These are phyloP conservation scores for Conopomorpha cramerella DNA, from an alignment of 1,140 invertebrate species.

Conservation along the genomic window DNA sequence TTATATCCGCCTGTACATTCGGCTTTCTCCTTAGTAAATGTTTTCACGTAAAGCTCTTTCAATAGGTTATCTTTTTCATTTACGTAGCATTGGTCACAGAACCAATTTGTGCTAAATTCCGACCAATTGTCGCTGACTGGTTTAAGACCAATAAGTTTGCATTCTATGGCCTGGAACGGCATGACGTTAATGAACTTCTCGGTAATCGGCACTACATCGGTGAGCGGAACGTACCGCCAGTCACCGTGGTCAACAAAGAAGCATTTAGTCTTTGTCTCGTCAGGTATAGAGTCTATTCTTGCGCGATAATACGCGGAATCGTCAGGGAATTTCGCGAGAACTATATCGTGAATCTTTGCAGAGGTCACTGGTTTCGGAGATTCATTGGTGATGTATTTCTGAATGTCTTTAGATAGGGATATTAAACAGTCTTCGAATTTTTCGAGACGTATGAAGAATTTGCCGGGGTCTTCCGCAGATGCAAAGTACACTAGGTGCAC, in stretches of 20 bases:
- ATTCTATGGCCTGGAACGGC: conserved; percentile 56
- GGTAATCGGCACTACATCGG: conserved; percentile 26
- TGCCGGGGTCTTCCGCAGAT: conserved; percentile 19
- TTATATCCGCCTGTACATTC: conserved; percentile 35
- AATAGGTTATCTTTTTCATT: conserved; percentile 13
- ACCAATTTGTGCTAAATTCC: conserved; percentile 36
- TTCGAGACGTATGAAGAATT: conserved; percentile 29
- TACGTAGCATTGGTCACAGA: conserved; percentile 28
- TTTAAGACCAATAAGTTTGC: conserved; percentile 34
- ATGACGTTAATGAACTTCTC: conserved; percentile 29
- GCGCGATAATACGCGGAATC: conserved; percentile 36
- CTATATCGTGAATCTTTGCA: conserved; percentile 24
- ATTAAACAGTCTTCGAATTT: conserved; percentile 33
- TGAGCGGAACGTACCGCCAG: conserved; percentile 17
- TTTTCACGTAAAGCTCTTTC: conserved; percentile 36
- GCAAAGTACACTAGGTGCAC: conserved; percentile 28
- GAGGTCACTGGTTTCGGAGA: conserved; percentile 12
- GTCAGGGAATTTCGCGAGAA: conserved; percentile 41
- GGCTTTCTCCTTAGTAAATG: conserved; percentile 32
- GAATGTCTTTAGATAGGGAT: conserved; percentile 29
- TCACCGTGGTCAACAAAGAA: conserved; percentile 56
- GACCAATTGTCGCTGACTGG: conserved; percentile 29
- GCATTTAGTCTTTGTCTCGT: conserved; percentile 25
- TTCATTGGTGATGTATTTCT: conserved; percentile 19
- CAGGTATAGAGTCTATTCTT: conserved; percentile 23